Evolutionary conservation across 2,113 vertebrate species (phyloP), one percentile per base, ranked within the genome.

Genomic region (Xenopus laevis): DNA sequence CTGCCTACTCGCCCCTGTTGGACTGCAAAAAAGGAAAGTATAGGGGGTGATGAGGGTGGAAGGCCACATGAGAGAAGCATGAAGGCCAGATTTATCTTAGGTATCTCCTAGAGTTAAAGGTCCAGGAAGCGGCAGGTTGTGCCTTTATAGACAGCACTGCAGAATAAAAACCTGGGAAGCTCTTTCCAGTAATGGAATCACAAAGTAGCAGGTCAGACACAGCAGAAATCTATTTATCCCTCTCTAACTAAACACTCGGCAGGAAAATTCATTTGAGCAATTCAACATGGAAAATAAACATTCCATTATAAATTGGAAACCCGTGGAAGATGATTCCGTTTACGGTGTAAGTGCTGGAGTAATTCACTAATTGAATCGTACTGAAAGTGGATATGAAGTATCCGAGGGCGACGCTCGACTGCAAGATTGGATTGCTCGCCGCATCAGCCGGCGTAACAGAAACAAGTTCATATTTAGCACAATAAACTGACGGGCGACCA

Each of bases 391-490:
- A 57, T 45, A 57, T 15, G 68, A 79, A 79, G 77, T 68, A 40
- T 33, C 79, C 71, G 53, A 21, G 46, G 71, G 40, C 30, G 50
- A 83, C 77, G 77, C 71, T 45, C 62, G 72, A 65, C 81, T 53
- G 79, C 63, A 57, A 61, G 74, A 71, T 74, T 80, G 81, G 65
- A 47, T 79, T 80, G 69, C 69, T 76, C 45, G 46, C 72, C 60
- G 79, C 63, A 59, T 45, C 75, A 52, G 13, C 69, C 57, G 71
- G 73, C 59, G 40, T 61, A 62, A 72, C 82, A 82, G 62, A 76
- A 79, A 81, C 70, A 78, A 58, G 65, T 80, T 71, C 69, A 76
- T 78, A 79, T 82, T 79, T 78, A 70, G 71, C 77, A 77, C 67
- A 74, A 74, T 71, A 79, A 72, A 79, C 79, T 74, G 53, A 66